Conservation (phyloP, 2,113 vertebrate species). For the Delphinus delphis region DNA sequence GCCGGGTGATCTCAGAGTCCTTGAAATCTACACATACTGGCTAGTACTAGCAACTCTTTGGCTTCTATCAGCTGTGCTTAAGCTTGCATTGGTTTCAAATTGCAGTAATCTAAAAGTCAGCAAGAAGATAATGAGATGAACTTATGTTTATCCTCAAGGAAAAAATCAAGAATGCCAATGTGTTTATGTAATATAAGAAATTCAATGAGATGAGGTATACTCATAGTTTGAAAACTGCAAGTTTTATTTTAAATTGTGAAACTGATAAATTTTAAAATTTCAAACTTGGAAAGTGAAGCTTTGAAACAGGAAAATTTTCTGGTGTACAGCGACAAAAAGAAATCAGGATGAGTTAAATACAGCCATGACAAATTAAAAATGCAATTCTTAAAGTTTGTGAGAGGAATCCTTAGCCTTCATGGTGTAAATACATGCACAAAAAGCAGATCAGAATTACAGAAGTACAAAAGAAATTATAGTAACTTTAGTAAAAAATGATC, state of each 20-base stretch:
- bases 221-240: background rate
- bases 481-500: background rate
- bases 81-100: background rate
- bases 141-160: background rate
- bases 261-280: background rate
- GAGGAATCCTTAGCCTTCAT: rapidly evolving
- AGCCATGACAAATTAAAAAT: background rate
- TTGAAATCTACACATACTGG: rapidly evolving
- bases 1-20: background rate
- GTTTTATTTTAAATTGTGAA: constrained; percentile 6
- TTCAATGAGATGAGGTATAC: background rate
- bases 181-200: background rate
- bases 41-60: rapidly evolving
- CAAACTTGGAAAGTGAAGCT: background rate
- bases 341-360: background rate
- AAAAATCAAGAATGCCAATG: background rate
- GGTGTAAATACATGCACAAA: background rate
- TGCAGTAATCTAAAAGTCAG: background rate
- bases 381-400: background rate
- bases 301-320: background rate
- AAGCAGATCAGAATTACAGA: background rate
- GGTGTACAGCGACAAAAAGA: background rate
- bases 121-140: background rate
- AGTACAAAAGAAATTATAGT: background rate
- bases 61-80: rapidly evolving